Evolutionary conservation across 2,888 invertebrate genomes (phyloP).

Genomic region (Stenurella melanura): DNA sequence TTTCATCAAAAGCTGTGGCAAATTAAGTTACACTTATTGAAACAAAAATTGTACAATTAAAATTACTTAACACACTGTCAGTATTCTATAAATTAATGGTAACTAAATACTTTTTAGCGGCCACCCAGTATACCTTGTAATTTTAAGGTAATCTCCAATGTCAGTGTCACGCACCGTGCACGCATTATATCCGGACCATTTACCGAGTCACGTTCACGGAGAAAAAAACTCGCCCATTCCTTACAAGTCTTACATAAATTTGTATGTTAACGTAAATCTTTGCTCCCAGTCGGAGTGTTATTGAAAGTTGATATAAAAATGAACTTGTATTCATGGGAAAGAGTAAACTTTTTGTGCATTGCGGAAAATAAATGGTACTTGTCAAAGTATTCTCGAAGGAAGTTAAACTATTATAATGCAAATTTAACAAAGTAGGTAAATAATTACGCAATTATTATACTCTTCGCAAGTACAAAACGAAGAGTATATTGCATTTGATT

Average conservation of each 20-base stretch:
- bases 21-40: not conserved
- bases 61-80: not conserved
- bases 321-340: constrained; percentile 26
- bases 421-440: not conserved
- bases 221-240: constrained; percentile 40
- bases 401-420: not conserved
- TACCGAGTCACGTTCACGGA: constrained; percentile 42
- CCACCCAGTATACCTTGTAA: constrained; percentile 22
- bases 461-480: too few relatives aligned
- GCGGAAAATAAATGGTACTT: not conserved
- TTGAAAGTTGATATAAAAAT: constrained; percentile 32
- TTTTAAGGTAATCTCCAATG: constrained; percentile 38
- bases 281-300: constrained; percentile 12
- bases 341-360: not conserved
- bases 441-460: not conserved
- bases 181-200: constrained; percentile 46
- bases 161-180: constrained; percentile 35
- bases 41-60: not conserved
- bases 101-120: not conserved
- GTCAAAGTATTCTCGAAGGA: not conserved
- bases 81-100: not conserved
- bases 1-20: too few relatives aligned
- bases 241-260: constrained; percentile 44
- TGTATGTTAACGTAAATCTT: constrained; percentile 42
- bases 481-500: too few relatives aligned